Conservation (phyloP, 2,113 vertebrate species). For the Actenoides lindsayi region DNA sequence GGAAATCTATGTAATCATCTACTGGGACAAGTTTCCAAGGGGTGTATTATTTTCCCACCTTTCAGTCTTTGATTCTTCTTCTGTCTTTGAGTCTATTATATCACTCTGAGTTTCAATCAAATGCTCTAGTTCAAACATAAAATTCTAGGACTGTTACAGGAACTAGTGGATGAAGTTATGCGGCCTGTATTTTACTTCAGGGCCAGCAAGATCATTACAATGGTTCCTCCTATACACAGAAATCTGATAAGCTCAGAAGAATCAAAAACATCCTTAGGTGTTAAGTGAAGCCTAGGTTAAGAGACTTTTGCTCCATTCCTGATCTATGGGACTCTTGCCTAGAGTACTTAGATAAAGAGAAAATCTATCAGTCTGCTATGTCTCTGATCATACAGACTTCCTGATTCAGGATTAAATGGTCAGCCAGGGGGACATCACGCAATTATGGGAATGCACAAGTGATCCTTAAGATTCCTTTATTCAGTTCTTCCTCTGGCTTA, state of each 20-base stretch:
- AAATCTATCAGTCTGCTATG: rapidly evolving
- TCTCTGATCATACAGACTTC: neutral
- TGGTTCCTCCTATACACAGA: neutral
- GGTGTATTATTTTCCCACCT: neutral
- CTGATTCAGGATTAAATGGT: neutral
- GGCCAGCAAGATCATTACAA: neutral
- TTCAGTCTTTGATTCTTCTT: neutral
- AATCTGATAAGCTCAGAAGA: neutral
- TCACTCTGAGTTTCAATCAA: neutral
- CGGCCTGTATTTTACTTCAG: neutral
- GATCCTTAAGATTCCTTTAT: neutral
- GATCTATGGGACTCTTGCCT: neutral
- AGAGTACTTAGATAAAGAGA: neutral
- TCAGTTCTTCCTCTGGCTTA: neutral
- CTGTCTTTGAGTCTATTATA: neutral
- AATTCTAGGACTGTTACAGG: neutral
- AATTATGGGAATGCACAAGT: neutral
- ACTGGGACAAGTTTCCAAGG: neutral
- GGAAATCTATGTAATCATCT: neutral
- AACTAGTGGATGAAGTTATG: neutral
- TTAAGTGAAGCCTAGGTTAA: neutral
- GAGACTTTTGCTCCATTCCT: neutral
- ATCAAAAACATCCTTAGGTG: neutral
- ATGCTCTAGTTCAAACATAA: neutral
- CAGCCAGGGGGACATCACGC: neutral